These are phyloP conservation scores for Neoaliturus tenellus DNA, from an alignment of 2,888 invertebrate genomes.

Conservation along the genomic window DNA sequence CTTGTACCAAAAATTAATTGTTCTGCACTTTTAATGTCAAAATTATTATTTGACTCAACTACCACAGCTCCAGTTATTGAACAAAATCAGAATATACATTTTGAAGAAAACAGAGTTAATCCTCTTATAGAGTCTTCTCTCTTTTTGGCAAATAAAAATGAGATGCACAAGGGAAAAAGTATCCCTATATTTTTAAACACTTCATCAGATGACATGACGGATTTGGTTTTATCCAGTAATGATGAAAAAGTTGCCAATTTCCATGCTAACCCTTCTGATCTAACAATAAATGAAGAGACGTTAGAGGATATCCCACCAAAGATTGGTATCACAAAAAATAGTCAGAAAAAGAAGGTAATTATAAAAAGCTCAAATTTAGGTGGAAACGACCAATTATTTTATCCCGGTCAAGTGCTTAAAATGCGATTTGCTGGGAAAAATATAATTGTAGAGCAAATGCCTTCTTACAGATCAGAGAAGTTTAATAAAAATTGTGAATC, in stretches of 20 bases:
- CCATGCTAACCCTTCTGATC: background rate
- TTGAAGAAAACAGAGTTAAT: background rate
- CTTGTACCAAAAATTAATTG: background rate
- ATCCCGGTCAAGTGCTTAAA: background rate
- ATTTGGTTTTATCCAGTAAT: background rate
- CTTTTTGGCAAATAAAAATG: background rate
- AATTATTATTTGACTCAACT: background rate
- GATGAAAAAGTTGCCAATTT: background rate
- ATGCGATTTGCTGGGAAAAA: background rate
- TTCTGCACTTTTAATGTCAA: background rate
- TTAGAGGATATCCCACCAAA: background rate
- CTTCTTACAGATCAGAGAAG: slow-evolving; percentile 12
- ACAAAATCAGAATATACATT: background rate
- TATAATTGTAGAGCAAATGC: background rate
- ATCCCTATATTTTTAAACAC: background rate
- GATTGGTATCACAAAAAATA: background rate
- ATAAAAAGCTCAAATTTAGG: background rate
- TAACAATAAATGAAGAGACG: background rate
- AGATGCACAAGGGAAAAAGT: background rate
- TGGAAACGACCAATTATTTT: background rate
- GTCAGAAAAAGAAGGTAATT: background rate
- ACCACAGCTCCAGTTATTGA: background rate
- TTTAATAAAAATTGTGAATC: background rate
- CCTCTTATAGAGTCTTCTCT: background rate
- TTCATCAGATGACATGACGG: background rate